Conservation (phyloP, 2,113 vertebrate species). For the Manacus vitellinus region DNA sequence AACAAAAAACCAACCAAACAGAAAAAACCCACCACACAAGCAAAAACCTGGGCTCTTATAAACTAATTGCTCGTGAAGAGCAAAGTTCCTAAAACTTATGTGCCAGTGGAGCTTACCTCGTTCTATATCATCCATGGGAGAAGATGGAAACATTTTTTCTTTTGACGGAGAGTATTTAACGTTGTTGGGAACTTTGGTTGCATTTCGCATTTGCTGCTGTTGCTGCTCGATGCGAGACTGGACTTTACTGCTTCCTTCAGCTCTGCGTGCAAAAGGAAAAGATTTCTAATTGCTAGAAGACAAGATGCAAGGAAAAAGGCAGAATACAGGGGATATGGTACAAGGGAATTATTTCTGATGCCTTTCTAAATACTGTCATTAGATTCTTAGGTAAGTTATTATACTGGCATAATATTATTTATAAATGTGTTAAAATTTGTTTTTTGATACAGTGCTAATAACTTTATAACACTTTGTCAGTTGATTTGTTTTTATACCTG, state of each 20-base stretch:
- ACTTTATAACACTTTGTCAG: neutral
- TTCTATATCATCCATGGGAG: slow-evolving; percentile 95
- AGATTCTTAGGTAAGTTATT: neutral
- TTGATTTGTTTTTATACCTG: neutral
- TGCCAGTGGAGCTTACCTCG: slow-evolving; percentile 77
- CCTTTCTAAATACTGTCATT: neutral
- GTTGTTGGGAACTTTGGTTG: slow-evolving; percentile 72
- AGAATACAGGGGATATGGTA: neutral
- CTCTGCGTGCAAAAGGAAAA: slow-evolving; percentile 71
- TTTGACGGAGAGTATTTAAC: slow-evolving; percentile 80
- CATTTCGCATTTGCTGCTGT: slow-evolving; percentile 76
- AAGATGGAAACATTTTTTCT: slow-evolving; percentile 84
- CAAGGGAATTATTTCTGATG: neutral
- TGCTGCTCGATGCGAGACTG: slow-evolving; percentile 84
- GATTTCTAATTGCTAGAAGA: neutral
- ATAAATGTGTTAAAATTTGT: neutral
- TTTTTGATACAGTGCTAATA: neutral
- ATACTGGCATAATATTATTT: neutral
- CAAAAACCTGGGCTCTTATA: neutral
- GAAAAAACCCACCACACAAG: neutral
- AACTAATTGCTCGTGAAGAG: neutral
- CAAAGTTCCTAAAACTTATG: neutral
- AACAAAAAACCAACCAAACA: neutral
- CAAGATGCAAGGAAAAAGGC: neutral
- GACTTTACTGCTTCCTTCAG: slow-evolving; percentile 95